Percentiles rank a stretch among this genome's conserved stretches.
Conservation (phyloP, 2,888 invertebrate species). For the Linnaemya tessellans region DNA sequence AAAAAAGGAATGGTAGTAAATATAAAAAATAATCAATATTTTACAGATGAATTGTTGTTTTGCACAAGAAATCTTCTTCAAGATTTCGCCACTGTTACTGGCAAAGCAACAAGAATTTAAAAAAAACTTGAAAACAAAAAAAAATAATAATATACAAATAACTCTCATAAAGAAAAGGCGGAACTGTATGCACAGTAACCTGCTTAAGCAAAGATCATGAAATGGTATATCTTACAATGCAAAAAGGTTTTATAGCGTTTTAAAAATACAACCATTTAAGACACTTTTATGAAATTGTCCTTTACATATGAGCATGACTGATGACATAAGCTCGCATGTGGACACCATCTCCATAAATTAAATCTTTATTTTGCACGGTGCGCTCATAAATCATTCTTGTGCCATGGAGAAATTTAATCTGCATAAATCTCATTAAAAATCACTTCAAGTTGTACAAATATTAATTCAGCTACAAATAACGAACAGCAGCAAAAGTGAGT, state of each 20-base stretch:
- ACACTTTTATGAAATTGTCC: not conserved
- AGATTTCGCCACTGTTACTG: not conserved
- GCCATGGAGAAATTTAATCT: slow-evolving; percentile 77
- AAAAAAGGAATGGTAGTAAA: not conserved
- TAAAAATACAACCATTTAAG: not conserved
- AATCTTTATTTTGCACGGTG: slow-evolving; percentile 50
- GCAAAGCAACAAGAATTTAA: not conserved
- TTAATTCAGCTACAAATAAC: slow-evolving; percentile 19
- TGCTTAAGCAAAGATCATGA: too few relatives aligned
- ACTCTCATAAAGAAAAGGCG: not conserved
- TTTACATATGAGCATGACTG: not conserved
- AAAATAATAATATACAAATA: slow-evolving; percentile 4
- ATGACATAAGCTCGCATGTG: slow-evolving; percentile 36
- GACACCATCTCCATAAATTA: slow-evolving; percentile 65
- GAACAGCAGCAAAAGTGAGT: not conserved
- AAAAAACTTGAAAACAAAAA: too few relatives aligned
- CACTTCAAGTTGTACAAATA: slow-evolving; percentile 67
- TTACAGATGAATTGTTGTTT: not conserved
- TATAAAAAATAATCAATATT: slow-evolving; percentile 6
- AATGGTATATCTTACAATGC: not conserved
- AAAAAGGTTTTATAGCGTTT: not conserved
- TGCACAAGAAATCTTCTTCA: not conserved
- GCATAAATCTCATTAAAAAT: slow-evolving; percentile 79
- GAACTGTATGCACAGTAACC: too few relatives aligned
- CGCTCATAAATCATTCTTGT: slow-evolving; percentile 79